Percentiles rank a stretch among this genome's conserved stretches.
Evolutionary conservation across 1,140 invertebrate genomes (phyloP).

Genomic region (Drosophila seguyi): DNA sequence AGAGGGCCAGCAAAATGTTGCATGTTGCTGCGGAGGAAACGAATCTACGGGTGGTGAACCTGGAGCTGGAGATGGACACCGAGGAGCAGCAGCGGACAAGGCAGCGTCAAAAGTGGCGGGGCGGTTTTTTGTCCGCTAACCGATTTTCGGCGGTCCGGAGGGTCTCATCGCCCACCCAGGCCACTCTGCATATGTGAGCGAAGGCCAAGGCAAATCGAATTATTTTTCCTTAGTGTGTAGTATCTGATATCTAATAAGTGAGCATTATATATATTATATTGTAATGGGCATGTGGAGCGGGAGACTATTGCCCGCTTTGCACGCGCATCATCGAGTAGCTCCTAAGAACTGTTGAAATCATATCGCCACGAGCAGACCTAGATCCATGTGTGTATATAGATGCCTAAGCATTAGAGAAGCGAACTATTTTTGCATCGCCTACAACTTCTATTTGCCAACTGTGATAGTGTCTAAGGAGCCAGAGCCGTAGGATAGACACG

Average conservation of each 20-base stretch:
- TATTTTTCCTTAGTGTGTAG: constrained; percentile 16
- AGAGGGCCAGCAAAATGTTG: background rate
- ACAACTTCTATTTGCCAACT: constrained; percentile 47
- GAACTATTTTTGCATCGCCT: constrained; percentile 13
- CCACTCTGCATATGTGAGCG: constrained; percentile 59
- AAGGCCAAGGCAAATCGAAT: constrained; percentile 15
- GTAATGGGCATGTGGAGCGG: constrained; percentile 26
- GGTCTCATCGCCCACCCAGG: constrained; percentile 40
- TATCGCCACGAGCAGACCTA: constrained; percentile 23
- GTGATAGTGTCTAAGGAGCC: constrained; percentile 54
- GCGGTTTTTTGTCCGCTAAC: background rate
- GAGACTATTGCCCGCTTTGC: constrained; percentile 36
- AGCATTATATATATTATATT: constrained; percentile 28
- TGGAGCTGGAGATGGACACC: constrained; percentile 47
- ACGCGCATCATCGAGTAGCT: constrained; percentile 19
- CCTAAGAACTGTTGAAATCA: constrained; percentile 29
- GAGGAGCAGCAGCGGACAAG: constrained; percentile 12
- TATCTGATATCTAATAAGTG: constrained; percentile 26
- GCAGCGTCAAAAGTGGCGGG: constrained; percentile 31
- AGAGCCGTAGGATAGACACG: constrained; percentile 22
- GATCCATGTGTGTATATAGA: constrained; percentile 11
- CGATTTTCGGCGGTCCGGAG: background rate
- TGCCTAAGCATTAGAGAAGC: constrained; percentile 2
- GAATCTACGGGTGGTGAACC: constrained; percentile 45
- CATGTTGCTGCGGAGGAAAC: background rate